Percentiles rank a stretch among this genome's conserved stretches.
phyloP scores from a whole-genome alignment of 2,113 vertebrate genomes.

The Spea multiplicata region DNA sequence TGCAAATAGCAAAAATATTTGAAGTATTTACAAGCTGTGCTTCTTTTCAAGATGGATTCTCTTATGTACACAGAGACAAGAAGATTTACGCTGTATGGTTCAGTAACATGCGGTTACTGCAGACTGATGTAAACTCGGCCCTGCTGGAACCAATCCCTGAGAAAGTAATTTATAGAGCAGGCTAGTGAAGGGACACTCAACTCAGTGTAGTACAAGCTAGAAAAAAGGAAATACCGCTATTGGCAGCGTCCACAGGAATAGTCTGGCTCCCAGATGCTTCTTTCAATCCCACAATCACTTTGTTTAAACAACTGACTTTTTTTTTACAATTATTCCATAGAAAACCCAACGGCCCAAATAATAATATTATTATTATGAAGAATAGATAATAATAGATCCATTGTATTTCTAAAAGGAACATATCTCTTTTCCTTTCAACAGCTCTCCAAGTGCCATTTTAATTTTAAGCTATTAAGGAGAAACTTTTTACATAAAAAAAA shows the following conservation, averaged over 20 bases:
- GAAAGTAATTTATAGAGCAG: constrained; percentile 44
- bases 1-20: constrained; percentile 39
- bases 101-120: constrained; percentile 36
- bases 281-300: constrained; percentile 56
- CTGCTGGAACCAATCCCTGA: constrained; percentile 28
- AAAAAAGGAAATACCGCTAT: constrained; percentile 62
- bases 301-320: constrained; percentile 57
- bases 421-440: too few relatives aligned
- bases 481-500: background rate
- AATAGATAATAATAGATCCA: background rate
- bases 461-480: background rate
- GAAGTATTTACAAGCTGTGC: constrained; percentile 45
- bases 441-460: background rate
- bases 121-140: constrained; percentile 47
- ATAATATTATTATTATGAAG: background rate
- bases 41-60: constrained; percentile 24
- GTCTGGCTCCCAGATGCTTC: constrained; percentile 72
- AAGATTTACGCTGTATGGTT: constrained; percentile 31
- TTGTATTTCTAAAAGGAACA: too few relatives aligned
- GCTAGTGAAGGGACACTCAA: constrained; percentile 56
- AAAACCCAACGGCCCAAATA: constrained; percentile 44
- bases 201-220: constrained; percentile 54
- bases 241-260: constrained; percentile 66
- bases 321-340: constrained; percentile 54
- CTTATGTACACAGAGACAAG: constrained; percentile 37